Base-by-base conservation (phyloP, 2,113 vertebrate species). In the Ranitomeya imitator region DNA sequence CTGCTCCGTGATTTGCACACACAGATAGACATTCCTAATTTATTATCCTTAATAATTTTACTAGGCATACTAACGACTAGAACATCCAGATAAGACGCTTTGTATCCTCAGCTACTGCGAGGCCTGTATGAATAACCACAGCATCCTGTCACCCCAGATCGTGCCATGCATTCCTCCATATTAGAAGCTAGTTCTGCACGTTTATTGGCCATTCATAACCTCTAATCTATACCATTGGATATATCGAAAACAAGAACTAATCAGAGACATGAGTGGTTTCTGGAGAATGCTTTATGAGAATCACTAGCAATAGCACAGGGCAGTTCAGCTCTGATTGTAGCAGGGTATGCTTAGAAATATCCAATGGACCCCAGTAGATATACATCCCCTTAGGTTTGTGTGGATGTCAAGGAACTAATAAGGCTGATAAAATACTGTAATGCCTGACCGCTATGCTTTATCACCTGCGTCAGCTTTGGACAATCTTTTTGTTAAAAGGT, bases 1-100 rank as follows among this genome's bases (percentile, higher is more conserved):
- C 79, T n/a, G 31, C 79, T 60, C 79, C 61, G 79, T 81, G 55
- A 59, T 52, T 18, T 81, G 55, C 79, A 81, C 79, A 80, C 19
- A 76, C 1, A 80, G 77, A 23, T 59, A 61, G 55, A 81, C 15
- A 8, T 61, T 31, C 1, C 54, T 15, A 60, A 31, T 1, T 11
- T 15, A 55, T 7, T 61, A 8, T 4, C 16, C 23, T 31, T 21
- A 19, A 18, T 45, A 51, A 37, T 52, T 3, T 51, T 21, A 19
- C 71, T 2, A 37, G 14, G 37, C 23, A 67, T 23, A 67, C 19
- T 65, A 9, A 67, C 31, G 14, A 37, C 26, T 37, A 73, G 7
- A 16, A 45, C 31, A 18, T 3, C 18, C 45, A 11, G 9, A 76
- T 51, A 12, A 9, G 18, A 12, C 51, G 73, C 73, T 52, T 74